Percentiles rank a stretch among this genome's conserved stretches.
Conservation (phyloP, 2,888 invertebrate species). For the Perizoma flavofasciatum region DNA sequence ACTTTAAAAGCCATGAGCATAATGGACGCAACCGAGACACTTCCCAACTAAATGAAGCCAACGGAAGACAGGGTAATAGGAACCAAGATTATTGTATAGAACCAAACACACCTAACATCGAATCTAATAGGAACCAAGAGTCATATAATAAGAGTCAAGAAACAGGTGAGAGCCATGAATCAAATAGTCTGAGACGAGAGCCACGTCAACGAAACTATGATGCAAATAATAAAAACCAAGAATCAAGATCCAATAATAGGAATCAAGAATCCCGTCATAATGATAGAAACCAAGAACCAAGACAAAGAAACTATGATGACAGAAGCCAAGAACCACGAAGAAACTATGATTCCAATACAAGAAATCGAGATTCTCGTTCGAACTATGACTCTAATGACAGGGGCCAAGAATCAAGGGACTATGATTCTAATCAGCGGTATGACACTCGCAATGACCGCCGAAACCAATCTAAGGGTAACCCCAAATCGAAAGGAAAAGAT, state of each 20-base stretch:
- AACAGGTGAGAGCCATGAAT: slow-evolving; percentile 37
- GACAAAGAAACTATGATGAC: slow-evolving; percentile 25
- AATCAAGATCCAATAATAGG: slow-evolving; percentile 16
- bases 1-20: slow-evolving; percentile 46
- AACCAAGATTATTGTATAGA: slow-evolving; percentile 19
- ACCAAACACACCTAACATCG: slow-evolving; percentile 30
- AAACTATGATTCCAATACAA: slow-evolving; percentile 28
- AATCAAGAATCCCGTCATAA: slow-evolving; percentile 26
- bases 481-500: slow-evolving; percentile 66
- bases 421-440: slow-evolving; percentile 35
- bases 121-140: slow-evolving; percentile 40
- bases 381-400: slow-evolving; percentile 23
- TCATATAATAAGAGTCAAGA: slow-evolving; percentile 36
- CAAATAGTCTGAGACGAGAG: slow-evolving; percentile 28
- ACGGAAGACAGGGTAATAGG: slow-evolving; percentile 35
- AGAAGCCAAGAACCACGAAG: neutral
- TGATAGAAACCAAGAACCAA: slow-evolving; percentile 7
- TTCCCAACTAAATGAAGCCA: slow-evolving; percentile 44
- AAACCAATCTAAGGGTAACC: slow-evolving; percentile 59
- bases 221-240: slow-evolving; percentile 32
- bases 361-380: slow-evolving; percentile 12
- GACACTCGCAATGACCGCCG: slow-evolving; percentile 49
- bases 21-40: slow-evolving; percentile 48
- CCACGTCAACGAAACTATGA: slow-evolving; percentile 27
- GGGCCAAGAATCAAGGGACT: slow-evolving; percentile 25